A percentile compares a stretch with the other conserved stretches of the same genome.
phyloP scores from a whole-genome alignment of 2,113 vertebrate species.

The Kryptolebias marmoratus region DNA sequence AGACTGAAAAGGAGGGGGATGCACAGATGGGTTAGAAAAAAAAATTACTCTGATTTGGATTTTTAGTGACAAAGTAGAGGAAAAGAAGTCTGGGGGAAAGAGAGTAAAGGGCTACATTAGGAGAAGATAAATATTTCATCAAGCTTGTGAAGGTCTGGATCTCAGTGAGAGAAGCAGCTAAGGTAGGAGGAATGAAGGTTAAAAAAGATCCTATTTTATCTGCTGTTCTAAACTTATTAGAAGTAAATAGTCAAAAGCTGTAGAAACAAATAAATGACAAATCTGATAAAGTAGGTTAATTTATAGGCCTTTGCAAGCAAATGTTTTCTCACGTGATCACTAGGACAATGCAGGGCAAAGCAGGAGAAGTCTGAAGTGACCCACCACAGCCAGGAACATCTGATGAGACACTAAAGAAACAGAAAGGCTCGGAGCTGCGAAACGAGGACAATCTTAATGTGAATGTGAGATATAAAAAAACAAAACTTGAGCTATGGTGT shows the following conservation, averaged over 20 bases:
- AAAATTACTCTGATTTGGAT: constrained; percentile 39
- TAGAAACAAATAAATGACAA: not conserved
- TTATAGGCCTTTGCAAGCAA: too few relatives aligned
- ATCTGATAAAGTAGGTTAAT: too few relatives aligned
- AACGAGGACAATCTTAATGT: not conserved
- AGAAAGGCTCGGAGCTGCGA: too few relatives aligned
- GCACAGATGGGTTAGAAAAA: constrained; percentile 36
- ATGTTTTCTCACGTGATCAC: too few relatives aligned
- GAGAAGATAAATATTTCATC: constrained; percentile 64
- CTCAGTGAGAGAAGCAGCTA: constrained; percentile 11
- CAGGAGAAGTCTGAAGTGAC: not conserved
- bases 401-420: not conserved
- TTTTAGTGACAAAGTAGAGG: constrained; percentile 41
- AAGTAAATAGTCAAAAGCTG: not conserved
- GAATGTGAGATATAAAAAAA: not conserved
- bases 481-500: not conserved
- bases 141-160: constrained; percentile 39
- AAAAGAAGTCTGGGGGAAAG: constrained; percentile 25
- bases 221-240: constrained; percentile 17
- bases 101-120: constrained; percentile 35
- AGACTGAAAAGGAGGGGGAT: constrained; percentile 3
- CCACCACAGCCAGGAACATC: not conserved
- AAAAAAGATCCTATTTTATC: constrained; percentile 1
- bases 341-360: too few relatives aligned
- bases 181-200: not conserved